phyloP scores from a whole-genome alignment of 2,888 invertebrate genomes.

The Diplazon laetatorius region DNA sequence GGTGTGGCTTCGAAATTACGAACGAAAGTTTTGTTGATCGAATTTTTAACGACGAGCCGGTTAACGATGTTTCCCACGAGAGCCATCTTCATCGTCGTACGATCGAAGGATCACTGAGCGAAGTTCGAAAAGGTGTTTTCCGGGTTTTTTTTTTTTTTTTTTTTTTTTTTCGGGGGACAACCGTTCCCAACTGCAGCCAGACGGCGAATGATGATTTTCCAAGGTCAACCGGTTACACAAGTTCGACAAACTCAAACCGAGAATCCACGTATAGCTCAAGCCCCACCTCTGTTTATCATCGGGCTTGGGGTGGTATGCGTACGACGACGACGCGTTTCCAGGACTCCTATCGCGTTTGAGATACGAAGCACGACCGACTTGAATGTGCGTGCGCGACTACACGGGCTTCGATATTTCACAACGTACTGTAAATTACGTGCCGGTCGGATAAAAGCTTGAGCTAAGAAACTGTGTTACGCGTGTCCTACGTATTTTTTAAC shows the following conservation, averaged over 20 bases:
- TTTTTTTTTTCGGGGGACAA: too few relatives aligned
- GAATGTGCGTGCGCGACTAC: too few relatives aligned
- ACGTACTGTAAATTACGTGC: too few relatives aligned
- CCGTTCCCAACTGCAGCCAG: constrained; percentile 12
- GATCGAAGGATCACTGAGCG: background rate
- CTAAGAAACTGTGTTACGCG: too few relatives aligned
- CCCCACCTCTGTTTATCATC: constrained; percentile 12
- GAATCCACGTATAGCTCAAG: background rate
- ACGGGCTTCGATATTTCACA: too few relatives aligned
- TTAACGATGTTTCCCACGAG: constrained; percentile 49
- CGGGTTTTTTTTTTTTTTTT: too few relatives aligned
- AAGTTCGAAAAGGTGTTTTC: too few relatives aligned
- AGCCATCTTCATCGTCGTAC: constrained; percentile 36
- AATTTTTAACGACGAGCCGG: constrained; percentile 20
- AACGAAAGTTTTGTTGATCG: constrained; percentile 1
- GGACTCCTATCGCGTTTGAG: too few relatives aligned
- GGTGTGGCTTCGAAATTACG: constrained; percentile 54
- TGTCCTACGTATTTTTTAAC: too few relatives aligned
- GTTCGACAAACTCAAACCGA: constrained; percentile 34
- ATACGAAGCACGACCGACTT: too few relatives aligned
- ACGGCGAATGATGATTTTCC: constrained; percentile 1
- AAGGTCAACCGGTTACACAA: constrained; percentile 32
- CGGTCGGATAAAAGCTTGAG: too few relatives aligned
- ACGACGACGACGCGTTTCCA: background rate
- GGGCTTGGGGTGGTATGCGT: background rate